Evolutionary conservation across 2,113 vertebrate species (phyloP).

Genomic region (Callopanchax toddi): DNA sequence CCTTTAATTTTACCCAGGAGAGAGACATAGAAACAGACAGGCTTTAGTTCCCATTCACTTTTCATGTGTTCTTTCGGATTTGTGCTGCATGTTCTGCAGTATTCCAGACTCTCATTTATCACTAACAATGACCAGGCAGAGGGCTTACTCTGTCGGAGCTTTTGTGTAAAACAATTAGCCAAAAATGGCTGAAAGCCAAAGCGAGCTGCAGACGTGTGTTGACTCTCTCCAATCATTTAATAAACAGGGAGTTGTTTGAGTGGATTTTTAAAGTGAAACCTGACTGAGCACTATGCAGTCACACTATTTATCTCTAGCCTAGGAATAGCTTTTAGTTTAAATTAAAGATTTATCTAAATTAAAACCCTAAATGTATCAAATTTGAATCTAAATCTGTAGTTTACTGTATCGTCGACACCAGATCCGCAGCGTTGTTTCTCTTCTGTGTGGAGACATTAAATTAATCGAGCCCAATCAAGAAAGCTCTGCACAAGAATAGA

Average conservation of each 20-base stretch:
- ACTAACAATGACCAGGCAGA: conserved; percentile 30
- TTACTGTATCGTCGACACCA: not conserved
- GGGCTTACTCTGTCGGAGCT: conserved; percentile 23
- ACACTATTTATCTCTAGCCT: not conserved
- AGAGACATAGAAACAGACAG: conserved; percentile 13
- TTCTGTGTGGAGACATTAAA: conserved; percentile 18
- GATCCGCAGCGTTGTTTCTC: not conserved
- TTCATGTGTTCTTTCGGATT: conserved; percentile 3
- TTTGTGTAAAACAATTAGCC: conserved; percentile 42
- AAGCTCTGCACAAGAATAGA: not conserved
- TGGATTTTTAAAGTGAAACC: conserved; percentile 9
- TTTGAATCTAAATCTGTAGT: not conserved
- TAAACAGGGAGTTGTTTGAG: conserved; percentile 31
- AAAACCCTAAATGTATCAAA: not conserved
- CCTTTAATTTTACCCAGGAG: conserved; percentile 45
- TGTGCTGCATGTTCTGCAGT: not conserved
- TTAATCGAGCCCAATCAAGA: conserved; percentile 10
- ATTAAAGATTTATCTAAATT: not conserved
- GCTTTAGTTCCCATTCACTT: not conserved
- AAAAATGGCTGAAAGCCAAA: conserved; percentile 41
- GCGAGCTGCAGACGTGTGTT: conserved; percentile 34
- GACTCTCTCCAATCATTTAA: conserved; percentile 33
- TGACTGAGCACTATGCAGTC: not conserved
- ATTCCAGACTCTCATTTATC: conserved; percentile 17
- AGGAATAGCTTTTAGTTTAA: not conserved